Conservation (phyloP, 2,888 invertebrate species). For the Ceraclea dissimilis region DNA sequence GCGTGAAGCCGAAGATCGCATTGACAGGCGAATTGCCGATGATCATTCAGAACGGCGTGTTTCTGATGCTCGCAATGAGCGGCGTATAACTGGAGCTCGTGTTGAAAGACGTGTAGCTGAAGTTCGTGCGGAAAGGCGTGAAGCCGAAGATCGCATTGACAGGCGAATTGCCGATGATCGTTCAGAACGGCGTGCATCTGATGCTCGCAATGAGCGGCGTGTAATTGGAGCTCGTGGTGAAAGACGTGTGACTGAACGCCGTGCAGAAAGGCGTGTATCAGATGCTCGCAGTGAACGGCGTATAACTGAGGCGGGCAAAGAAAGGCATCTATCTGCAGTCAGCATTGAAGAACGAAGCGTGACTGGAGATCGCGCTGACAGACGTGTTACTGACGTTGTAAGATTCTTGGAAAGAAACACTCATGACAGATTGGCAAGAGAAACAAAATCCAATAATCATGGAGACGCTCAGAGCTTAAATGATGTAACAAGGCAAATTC, state of each 20-base stretch:
- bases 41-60: neutral
- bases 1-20: neutral
- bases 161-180: neutral
- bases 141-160: neutral
- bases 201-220: neutral
- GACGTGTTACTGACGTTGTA: neutral
- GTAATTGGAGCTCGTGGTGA: neutral
- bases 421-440: too few species aligned
- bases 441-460: too few species aligned
- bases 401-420: too few species aligned
- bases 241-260: neutral
- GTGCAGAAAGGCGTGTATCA: neutral
- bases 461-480: too few species aligned
- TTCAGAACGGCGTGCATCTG: neutral
- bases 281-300: neutral
- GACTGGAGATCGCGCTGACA: neutral
- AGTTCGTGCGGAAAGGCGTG: neutral
- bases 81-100: neutral
- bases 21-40: neutral
- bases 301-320: neutral
- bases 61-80: neutral
- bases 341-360: neutral
- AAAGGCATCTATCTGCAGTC: too few species aligned
- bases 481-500: too few species aligned
- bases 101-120: neutral